Evolutionary conservation across 1,140 invertebrate genomes (phyloP), one percentile per base, ranked within the genome.

Genomic region (Papilio xuthus): DNA sequence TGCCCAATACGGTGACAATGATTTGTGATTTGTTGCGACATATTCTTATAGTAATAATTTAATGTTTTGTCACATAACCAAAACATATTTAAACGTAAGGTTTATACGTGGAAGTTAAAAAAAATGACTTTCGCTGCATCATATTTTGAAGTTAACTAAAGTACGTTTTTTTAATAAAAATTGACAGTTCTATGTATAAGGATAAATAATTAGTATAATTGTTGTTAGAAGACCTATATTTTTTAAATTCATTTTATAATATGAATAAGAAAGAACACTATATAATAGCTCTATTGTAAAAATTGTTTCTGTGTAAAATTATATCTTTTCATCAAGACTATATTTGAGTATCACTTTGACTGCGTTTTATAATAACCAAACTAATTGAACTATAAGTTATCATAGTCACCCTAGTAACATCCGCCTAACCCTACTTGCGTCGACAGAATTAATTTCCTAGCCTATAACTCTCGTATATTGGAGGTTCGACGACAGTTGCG

Each of bases 401-500:
- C 77, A 79, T 82, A 53, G 82, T 63, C 79, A 86, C 84, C 81
- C 69, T 85, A 85, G 79, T 63, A 60, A 80, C 60, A 80, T 79
- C 81, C 82, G 82, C 81, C 84, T 91, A 93, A 91, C 90, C 90
- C 90, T 90, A 92, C 91, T 89, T 87, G 87, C 79, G 89, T 85
- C 89, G 90, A 90, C 89, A 90, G 92, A 92, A 93, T 93, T 93
- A 93, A 93, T 93, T 93, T 93, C 92, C 92, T 93, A 89, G 82
- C 83, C 90, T 90, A 93, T 93, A 93, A 93, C 88, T 92, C 90
- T 92, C 89, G 83, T 91, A 92, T 92, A 90, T 92, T 90, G 89
- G 87, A 90, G 84, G 84, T 89, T 89, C 88, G 90, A 86, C 90
- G 90, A 90, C 90, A 91, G 86, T 88, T 83, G 86, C 87, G 84